phyloP scores from a whole-genome alignment of 1,140 invertebrate genomes.

The Scaptomyza graminum region DNA sequence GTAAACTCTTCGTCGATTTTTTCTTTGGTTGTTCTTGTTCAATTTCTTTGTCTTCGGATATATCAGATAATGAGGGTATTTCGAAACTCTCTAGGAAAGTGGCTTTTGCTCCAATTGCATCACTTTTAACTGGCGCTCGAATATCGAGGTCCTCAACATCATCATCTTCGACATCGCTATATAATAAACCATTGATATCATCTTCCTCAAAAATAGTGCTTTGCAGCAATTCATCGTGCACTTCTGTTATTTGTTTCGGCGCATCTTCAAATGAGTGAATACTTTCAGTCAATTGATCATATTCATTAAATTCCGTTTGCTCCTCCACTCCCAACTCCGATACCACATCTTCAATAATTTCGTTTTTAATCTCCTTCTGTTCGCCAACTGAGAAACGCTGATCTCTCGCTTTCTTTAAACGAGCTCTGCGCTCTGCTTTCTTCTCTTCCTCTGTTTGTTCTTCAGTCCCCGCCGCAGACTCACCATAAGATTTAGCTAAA shows the following conservation, averaged over 20 bases:
- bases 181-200: not conserved
- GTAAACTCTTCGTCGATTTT: no score
- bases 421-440: not conserved
- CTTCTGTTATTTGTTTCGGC: not conserved
- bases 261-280: not conserved
- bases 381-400: constrained; percentile 3
- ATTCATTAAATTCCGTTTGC: not conserved
- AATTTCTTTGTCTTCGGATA: constrained; percentile 45
- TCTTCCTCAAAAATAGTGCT: not conserved
- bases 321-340: not conserved
- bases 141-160: not conserved
- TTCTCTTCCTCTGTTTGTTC: not conserved
- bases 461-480: not conserved
- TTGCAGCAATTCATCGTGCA: not conserved
- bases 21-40: not conserved
- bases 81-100: constrained; percentile 41
- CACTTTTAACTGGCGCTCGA: not conserved
- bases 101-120: constrained; percentile 4
- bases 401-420: not conserved
- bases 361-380: not conserved
- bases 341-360: not conserved
- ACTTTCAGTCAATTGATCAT: not conserved
- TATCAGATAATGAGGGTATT: constrained; percentile 48
- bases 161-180: not conserved
- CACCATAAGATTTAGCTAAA: no score